A percentile compares a stretch with the other conserved stretches of the same genome.
Evolutionary conservation across 2,797 vertebrate genomes (phyloP).

Genomic region (Orientallactaga sibirica): DNA sequence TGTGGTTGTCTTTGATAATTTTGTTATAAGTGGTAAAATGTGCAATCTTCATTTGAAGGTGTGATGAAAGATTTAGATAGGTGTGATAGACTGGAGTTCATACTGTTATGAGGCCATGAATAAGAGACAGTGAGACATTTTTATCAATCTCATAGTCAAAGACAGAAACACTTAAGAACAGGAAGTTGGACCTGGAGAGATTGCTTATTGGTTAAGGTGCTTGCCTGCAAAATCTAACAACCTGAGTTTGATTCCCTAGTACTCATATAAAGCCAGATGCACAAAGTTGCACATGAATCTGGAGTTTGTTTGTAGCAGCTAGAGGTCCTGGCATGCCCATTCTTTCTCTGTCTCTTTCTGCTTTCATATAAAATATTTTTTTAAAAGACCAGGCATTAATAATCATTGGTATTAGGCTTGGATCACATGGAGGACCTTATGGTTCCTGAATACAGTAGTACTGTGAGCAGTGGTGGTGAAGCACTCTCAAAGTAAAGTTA

Average conservation of each 20-base stretch:
- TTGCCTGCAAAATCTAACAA: no score
- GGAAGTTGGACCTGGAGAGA: background rate
- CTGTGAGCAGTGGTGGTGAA: fast-evolving
- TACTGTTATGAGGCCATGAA: background rate
- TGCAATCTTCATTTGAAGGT: constrained; percentile 40
- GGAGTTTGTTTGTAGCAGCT: no score
- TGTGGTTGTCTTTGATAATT: constrained; percentile 57
- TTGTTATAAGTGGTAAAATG: constrained; percentile 52
- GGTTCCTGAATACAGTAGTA: background rate
- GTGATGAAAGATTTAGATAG: constrained; percentile 16
- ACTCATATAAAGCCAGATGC: no score
- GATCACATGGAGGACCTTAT: background rate
- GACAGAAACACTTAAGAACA: background rate
- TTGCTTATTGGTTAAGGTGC: no score
- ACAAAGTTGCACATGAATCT: no score
- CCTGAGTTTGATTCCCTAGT: no score
- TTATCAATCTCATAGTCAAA: background rate
- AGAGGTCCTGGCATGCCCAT: no score
- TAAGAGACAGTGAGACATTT: background rate
- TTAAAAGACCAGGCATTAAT: background rate
- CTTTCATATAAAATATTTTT: no score
- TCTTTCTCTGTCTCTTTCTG: no score
- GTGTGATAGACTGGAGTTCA: background rate
- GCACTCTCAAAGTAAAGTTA: background rate
- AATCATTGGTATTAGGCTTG: background rate